Percentiles rank a stretch among this genome's conserved stretches.
phyloP scores from a whole-genome alignment of 2,888 invertebrate species.

The Lycaena phlaeas region DNA sequence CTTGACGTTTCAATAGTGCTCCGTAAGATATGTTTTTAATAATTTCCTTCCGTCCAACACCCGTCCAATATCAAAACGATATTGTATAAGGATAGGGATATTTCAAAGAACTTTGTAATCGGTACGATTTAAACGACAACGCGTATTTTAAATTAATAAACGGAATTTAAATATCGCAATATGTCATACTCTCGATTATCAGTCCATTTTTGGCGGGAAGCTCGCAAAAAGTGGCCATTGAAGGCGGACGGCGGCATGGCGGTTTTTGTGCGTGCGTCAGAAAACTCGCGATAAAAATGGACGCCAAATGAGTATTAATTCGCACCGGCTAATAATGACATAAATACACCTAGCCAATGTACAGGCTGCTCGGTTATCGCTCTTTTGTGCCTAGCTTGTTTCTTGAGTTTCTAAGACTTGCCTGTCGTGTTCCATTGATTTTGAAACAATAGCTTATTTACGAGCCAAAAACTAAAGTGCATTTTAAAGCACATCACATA shows the following conservation, averaged over 20 bases:
- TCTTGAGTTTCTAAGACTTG: too few relatives aligned
- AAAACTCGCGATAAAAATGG: constrained; percentile 57
- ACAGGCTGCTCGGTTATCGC: constrained; percentile 41
- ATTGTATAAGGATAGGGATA: too few relatives aligned
- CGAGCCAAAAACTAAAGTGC: too few relatives aligned
- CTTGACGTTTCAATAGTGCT: too few relatives aligned
- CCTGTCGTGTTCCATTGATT: too few relatives aligned
- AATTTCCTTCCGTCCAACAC: too few relatives aligned
- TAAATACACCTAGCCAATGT: constrained; percentile 59
- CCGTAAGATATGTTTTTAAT: too few relatives aligned
- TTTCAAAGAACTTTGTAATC: too few relatives aligned
- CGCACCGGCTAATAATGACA: constrained; percentile 71
- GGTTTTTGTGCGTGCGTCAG: constrained; percentile 43
- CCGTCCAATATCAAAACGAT: too few relatives aligned
- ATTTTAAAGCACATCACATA: too few relatives aligned
- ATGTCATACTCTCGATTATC: constrained; percentile 30
- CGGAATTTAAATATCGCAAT: constrained; percentile 21
- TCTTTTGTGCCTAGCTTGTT: background rate
- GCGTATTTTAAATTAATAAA: constrained; percentile 23
- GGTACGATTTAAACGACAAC: too few relatives aligned
- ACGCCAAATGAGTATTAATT: constrained; percentile 70
- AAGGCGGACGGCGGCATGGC: constrained; percentile 33
- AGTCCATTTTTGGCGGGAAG: constrained; percentile 41
- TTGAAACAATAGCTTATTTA: too few relatives aligned
- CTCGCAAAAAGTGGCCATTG: constrained; percentile 31